These are phyloP conservation scores for Ptilorrhoa leucosticta DNA, from an alignment of 2,113 vertebrate genomes.

Conservation along the genomic window DNA sequence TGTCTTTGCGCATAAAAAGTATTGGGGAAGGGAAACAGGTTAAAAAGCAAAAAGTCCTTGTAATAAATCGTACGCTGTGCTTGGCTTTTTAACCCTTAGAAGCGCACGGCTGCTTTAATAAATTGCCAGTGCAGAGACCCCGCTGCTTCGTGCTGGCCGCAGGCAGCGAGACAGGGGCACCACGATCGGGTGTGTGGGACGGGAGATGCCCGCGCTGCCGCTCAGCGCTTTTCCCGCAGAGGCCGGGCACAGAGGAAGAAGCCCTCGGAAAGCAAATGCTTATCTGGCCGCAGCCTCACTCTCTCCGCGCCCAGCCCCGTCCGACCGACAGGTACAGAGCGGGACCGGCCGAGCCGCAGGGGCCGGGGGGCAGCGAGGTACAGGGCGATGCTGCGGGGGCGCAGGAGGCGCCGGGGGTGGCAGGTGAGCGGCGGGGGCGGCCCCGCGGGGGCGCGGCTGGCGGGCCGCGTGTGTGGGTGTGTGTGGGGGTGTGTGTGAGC, in stretches of 20 bases:
- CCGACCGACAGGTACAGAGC: neutral
- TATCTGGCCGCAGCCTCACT: fast-evolving
- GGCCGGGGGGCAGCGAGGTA: neutral
- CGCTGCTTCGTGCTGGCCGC: fast-evolving
- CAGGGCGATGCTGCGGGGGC: neutral
- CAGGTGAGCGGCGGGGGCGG: neutral
- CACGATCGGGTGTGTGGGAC: fast-evolving
- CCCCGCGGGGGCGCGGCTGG: neutral
- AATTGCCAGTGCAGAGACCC: neutral
- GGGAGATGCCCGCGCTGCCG: neutral
- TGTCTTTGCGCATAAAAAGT: neutral
- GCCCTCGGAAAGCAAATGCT: neutral
- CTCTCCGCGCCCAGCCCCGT: neutral
- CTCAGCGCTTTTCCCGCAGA: fast-evolving
- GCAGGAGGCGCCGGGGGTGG: neutral
- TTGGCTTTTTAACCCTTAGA: neutral
- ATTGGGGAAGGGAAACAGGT: neutral
- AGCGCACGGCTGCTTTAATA: neutral
- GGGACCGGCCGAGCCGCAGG: neutral
- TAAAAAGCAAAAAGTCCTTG: neutral
- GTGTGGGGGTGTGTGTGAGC: neutral
- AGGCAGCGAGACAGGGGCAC: neutral
- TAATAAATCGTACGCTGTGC: neutral
- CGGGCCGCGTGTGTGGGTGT: neutral
- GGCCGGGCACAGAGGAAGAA: neutral